Evolutionary conservation across 2,113 vertebrate species (phyloP).

Genomic region (Phalacrocorax carbo): DNA sequence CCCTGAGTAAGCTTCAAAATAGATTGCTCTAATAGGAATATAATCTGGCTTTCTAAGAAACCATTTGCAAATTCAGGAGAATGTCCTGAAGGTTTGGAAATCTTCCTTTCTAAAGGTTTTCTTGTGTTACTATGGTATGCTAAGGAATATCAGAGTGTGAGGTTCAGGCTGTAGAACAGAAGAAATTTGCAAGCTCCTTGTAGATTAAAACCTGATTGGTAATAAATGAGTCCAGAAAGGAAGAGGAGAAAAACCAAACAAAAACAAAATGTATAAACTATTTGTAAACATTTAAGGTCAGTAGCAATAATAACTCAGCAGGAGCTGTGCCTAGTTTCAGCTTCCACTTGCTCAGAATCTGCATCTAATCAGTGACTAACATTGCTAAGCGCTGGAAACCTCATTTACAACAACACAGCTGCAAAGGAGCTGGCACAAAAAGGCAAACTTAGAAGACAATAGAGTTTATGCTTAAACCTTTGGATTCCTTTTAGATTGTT

Average conservation of each 20-base stretch:
- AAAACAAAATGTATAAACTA: neutral
- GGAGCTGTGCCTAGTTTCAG: neutral
- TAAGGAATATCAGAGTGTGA: neutral
- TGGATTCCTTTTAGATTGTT: neutral
- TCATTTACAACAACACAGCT: neutral
- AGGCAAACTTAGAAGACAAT: neutral
- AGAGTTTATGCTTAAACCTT: neutral
- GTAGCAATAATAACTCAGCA: neutral
- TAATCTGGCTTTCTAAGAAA: neutral
- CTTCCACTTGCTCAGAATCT: neutral
- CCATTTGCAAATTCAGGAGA: neutral
- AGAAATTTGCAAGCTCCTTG: neutral
- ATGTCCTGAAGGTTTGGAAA: neutral
- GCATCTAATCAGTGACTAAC: neutral
- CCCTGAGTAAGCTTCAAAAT: neutral
- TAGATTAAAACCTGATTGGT: neutral
- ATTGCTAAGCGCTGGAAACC: neutral
- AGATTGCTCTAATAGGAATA: neutral
- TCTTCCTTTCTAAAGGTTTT: neutral
- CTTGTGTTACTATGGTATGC: neutral
- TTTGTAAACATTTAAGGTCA: constrained; percentile 3
- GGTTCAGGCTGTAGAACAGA: neutral
- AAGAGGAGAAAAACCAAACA: neutral
- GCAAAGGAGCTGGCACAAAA: neutral
- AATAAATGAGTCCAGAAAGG: neutral